Evolutionary conservation across 2,797 vertebrate genomes (phyloP), one percentile per base, ranked within the genome.

Genomic region (Gambusia yucatana): DNA sequence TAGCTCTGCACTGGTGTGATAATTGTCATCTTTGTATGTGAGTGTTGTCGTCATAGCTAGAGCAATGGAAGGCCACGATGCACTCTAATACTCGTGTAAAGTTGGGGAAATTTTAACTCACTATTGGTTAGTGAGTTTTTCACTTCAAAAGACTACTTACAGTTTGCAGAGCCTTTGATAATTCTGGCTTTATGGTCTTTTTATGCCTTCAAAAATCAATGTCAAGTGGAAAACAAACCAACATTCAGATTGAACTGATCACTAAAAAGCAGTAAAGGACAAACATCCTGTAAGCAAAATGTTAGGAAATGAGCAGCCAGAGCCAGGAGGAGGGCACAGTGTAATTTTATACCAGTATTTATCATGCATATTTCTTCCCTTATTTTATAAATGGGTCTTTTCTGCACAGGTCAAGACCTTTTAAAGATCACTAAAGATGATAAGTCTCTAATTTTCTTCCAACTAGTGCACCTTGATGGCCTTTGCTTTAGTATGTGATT

Each of bases 391-490:
- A 70, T 22, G 14, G 11, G 36, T n/a, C 17, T 25, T 71, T 84
- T 75, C 47, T 65, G 67, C 52, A 41, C 16, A 39, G 28, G 43
- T 67, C 25, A 78, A 77, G 43, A 76, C 4, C 1, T 44, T 63
- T 57, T 70, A 80, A 73, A 73, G 52, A 74, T 61, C 78, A 6
- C 14, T 72, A 13, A 76, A 69, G 77, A 80, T 81, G 69, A 75
- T 86, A 87, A 88, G 25, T 30, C 73, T 61, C 75, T 43, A 83
- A 33, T 75, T 75, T 48, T 39, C 30, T 75, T 76, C 79, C 52
- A 78, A 87, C 76, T 43, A 82, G 77, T 77, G 61, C 79, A 77
- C 79, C 76, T 92, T 81, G 80, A 92, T 87, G 84, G 84, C 80
- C 85, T 76, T 81, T 5, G 65, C 82, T 86, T 82, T 76, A 84